Evolutionary conservation across 2,888 invertebrate species (phyloP), one percentile per base, ranked within the genome.

Genomic region (Melipona bicolor): DNA sequence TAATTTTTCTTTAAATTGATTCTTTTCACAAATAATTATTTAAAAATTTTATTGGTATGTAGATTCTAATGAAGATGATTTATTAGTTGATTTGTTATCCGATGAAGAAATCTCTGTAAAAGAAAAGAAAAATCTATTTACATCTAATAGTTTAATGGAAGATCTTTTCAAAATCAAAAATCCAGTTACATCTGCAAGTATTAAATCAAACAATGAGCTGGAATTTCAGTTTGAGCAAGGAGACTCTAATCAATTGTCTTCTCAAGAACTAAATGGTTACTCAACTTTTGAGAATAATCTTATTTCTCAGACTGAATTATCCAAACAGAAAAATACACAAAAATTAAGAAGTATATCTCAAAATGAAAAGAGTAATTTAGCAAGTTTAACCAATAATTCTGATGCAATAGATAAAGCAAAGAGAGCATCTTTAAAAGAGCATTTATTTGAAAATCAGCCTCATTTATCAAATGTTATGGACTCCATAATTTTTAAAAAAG

Each of bases 111-210:
- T 84, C 77, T 86, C 84, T 73, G 72, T 65, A 27, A 77, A 83
- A 75, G 86, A 65, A 67, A 83, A 77, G 84, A 88, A 80, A 71
- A 88, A 78, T 72, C 54, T 81, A 72, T 62, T 77, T 70, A 19
- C 71, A 61, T 65, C 70, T 27, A 84, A 71, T 65, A 91, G 77
- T 74, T 81, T 91, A 75, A 85, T 91, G 54, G 89, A 90, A 43
- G 87, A 92, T 87, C 90, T 93, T 49, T 93, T 94, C 82, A 92
- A 91, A 50, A 89, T 92, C 15, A 92, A 91, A 72, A 72, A 77
- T 69, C 69, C 86, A 56, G 85, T 88, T 52, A 24, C 74, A 19
- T 83, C 79, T 43, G 72, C 87, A 77, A 84, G 52, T 75, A 83
- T 73, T 43, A 81, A 70, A 74, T 61, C 65, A 27, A 43, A n/a